Conservation (phyloP, 2,888 invertebrate genomes). For the Pyrochroa serraticornis region DNA sequence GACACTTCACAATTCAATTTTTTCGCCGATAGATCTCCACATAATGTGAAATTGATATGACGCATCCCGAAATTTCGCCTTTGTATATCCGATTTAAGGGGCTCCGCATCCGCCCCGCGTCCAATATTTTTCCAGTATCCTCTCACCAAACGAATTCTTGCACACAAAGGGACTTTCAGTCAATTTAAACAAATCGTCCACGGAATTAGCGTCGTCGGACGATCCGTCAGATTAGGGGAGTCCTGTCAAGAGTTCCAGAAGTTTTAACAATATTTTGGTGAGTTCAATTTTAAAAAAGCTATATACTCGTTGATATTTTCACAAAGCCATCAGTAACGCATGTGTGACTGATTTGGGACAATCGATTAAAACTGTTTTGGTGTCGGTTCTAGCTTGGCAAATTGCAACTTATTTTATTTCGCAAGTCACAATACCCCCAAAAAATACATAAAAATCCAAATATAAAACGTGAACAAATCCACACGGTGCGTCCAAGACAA, state of each 20-base stretch:
- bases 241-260: too few relatives aligned
- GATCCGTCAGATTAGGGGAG: too few relatives aligned
- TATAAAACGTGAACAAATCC: slow-evolving; percentile 3
- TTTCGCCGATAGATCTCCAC: slow-evolving; percentile 55
- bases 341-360: too few relatives aligned
- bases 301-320: too few relatives aligned
- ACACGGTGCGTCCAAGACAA: background rate
- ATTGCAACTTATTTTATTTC: too few relatives aligned
- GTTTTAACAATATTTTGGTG: too few relatives aligned
- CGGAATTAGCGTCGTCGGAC: slow-evolving; percentile 2
- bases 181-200: slow-evolving; percentile 28
- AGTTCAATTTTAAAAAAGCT: too few relatives aligned
- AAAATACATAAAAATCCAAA: slow-evolving; percentile 4
- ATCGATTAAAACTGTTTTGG: too few relatives aligned
- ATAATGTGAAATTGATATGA: slow-evolving; percentile 58
- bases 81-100: slow-evolving; percentile 33
- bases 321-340: too few relatives aligned
- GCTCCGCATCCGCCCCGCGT: slow-evolving; percentile 8
- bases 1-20: slow-evolving; percentile 57
- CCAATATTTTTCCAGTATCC: slow-evolving; percentile 6
- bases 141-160: background rate
- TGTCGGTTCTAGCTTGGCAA: too few relatives aligned
- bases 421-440: slow-evolving; percentile 13
- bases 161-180: slow-evolving; percentile 24
- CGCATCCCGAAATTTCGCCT: slow-evolving; percentile 49